phyloP scores from a whole-genome alignment of 2,888 invertebrate genomes.

The Nudaria mundana region DNA sequence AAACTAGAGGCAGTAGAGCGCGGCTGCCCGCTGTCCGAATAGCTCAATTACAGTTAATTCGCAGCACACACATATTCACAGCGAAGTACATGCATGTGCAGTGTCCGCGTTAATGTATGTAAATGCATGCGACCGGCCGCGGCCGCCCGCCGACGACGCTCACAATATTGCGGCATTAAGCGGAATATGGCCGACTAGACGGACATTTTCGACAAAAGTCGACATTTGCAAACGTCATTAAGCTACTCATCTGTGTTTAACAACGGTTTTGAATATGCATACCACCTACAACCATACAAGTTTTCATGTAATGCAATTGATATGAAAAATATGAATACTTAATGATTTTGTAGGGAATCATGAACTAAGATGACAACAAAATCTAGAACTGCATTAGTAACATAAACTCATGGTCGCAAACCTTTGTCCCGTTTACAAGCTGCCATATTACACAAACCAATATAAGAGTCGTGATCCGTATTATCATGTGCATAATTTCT shows the following conservation, averaged over 20 bases:
- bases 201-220: slow-evolving; percentile 74
- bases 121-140: slow-evolving; percentile 78
- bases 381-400: too few relatives aligned
- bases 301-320: too few relatives aligned
- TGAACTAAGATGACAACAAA: too few relatives aligned
- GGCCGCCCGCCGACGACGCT: slow-evolving; percentile 66
- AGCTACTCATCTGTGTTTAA: slow-evolving; percentile 57
- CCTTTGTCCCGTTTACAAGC: too few relatives aligned
- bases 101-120: slow-evolving; percentile 77
- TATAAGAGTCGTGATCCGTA: too few relatives aligned
- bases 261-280: slow-evolving; percentile 41
- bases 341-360: too few relatives aligned
- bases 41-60: slow-evolving; percentile 81
- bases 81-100: slow-evolving; percentile 71
- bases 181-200: slow-evolving; percentile 75
- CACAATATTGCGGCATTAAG: slow-evolving; percentile 79
- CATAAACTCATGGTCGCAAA: too few relatives aligned
- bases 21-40: slow-evolving; percentile 70
- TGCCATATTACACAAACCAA: too few relatives aligned
- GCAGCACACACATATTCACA: slow-evolving; percentile 75
- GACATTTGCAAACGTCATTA: slow-evolving; percentile 68
- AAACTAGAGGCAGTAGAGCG: slow-evolving; percentile 62
- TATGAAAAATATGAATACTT: too few relatives aligned
- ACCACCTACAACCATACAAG: too few relatives aligned
- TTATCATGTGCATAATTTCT: too few relatives aligned